These are phyloP conservation scores for Ptilorrhoa leucosticta DNA, from an alignment of 2,113 vertebrate species.

Conservation along the genomic window DNA sequence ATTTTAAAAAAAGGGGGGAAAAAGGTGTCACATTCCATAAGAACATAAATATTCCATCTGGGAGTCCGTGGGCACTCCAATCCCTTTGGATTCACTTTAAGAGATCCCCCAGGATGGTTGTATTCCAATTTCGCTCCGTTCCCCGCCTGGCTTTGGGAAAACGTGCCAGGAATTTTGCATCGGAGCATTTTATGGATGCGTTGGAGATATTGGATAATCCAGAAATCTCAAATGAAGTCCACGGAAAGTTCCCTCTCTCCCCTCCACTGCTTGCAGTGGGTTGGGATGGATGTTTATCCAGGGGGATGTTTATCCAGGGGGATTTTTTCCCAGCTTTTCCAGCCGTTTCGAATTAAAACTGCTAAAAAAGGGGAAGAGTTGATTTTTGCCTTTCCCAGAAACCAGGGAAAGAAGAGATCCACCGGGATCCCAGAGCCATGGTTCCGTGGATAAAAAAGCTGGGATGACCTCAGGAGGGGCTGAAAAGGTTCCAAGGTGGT, in stretches of 20 bases:
- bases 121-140: background rate
- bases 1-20: background rate
- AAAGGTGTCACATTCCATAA: background rate
- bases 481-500: background rate
- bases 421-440: background rate
- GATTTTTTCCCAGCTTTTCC: background rate
- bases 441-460: background rate
- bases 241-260: background rate
- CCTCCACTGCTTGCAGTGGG: background rate
- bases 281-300: background rate
- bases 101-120: background rate
- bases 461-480: background rate
- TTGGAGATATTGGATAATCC: background rate
- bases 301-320: background rate
- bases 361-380: background rate
- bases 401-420: background rate
- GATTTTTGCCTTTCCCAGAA: background rate
- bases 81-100: background rate
- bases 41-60: conserved; percentile 9
- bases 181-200: conserved; percentile 12
- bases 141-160: background rate
- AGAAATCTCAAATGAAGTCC: background rate
- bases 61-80: background rate
- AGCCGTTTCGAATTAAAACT: background rate
- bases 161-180: background rate